Conservation (phyloP, 2,888 invertebrate genomes). For the Agrilus mali region DNA sequence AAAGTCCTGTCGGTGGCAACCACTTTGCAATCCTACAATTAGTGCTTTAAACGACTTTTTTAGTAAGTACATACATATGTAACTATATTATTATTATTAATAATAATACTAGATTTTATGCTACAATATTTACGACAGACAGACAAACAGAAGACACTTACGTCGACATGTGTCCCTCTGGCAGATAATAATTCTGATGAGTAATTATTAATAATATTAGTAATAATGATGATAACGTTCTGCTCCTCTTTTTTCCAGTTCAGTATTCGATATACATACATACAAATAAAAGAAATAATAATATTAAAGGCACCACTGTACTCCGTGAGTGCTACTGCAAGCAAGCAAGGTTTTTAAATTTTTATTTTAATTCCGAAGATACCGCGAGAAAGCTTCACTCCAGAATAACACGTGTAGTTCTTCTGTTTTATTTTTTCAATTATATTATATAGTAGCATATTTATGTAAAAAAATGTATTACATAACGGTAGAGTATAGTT, state of each 20-base stretch:
- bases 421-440: too few relatives aligned
- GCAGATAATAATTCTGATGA: constrained; percentile 14
- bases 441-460: too few relatives aligned
- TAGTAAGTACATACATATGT: constrained; percentile 25
- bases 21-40: constrained; percentile 31
- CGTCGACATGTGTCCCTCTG: constrained; percentile 9
- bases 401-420: too few relatives aligned
- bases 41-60: constrained; percentile 30
- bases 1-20: constrained; percentile 26
- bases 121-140: not conserved
- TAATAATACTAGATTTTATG: constrained; percentile 1
- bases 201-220: constrained; percentile 15
- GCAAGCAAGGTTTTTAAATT: too few relatives aligned
- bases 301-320: too few relatives aligned
- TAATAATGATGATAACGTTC: too few relatives aligned
- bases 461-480: constrained; percentile 16
- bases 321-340: too few relatives aligned
- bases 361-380: too few relatives aligned
- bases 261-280: too few relatives aligned
- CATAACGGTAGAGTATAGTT: constrained; percentile 19
- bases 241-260: too few relatives aligned
- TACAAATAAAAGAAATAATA: too few relatives aligned
- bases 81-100: constrained; percentile 31
- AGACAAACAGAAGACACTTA: constrained; percentile 1
- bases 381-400: too few relatives aligned